phyloP scores from a whole-genome alignment of 1,140 invertebrate species.

The Eumaeus atala region DNA sequence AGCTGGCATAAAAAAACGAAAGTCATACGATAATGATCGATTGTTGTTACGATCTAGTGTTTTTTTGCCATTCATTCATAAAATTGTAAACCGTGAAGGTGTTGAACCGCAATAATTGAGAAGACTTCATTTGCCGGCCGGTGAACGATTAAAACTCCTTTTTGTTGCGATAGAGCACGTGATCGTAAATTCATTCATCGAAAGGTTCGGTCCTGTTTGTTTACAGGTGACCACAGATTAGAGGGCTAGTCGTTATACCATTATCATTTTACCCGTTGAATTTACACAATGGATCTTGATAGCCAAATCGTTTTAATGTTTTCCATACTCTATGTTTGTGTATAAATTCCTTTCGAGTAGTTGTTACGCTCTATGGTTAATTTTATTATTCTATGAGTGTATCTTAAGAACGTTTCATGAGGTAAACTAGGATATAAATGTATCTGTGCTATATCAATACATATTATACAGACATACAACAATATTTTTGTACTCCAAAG shows the following conservation, averaged over 20 bases:
- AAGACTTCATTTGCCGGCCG: slow-evolving; percentile 52
- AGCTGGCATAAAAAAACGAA: too few relatives aligned
- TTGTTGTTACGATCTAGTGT: slow-evolving; percentile 31
- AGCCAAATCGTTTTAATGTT: neutral
- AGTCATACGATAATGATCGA: neutral
- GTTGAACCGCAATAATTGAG: slow-evolving; percentile 42
- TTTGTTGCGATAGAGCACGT: slow-evolving; percentile 59
- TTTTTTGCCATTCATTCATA: slow-evolving; percentile 59
- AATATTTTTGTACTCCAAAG: too few relatives aligned
- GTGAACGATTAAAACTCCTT: slow-evolving; percentile 48
- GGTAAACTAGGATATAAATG: too few relatives aligned
- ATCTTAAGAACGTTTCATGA: too few relatives aligned
- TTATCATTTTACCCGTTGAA: slow-evolving; percentile 16
- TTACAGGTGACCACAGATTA: slow-evolving; percentile 41
- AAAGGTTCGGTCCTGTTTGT: slow-evolving; percentile 34
- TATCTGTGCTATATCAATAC: too few relatives aligned
- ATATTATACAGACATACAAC: too few relatives aligned
- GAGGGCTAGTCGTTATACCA: slow-evolving; percentile 25
- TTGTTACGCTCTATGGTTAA: too few relatives aligned
- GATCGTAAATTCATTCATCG: slow-evolving; percentile 55
- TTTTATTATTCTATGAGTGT: too few relatives aligned
- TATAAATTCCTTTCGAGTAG: too few relatives aligned
- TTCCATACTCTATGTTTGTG: neutral
- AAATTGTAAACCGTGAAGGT: slow-evolving; percentile 44
- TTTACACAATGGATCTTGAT: slow-evolving; percentile 13